Percentiles rank a stretch among this genome's conserved stretches.
phyloP scores from a whole-genome alignment of 2,113 vertebrate genomes.

The Hyla sarda region DNA sequence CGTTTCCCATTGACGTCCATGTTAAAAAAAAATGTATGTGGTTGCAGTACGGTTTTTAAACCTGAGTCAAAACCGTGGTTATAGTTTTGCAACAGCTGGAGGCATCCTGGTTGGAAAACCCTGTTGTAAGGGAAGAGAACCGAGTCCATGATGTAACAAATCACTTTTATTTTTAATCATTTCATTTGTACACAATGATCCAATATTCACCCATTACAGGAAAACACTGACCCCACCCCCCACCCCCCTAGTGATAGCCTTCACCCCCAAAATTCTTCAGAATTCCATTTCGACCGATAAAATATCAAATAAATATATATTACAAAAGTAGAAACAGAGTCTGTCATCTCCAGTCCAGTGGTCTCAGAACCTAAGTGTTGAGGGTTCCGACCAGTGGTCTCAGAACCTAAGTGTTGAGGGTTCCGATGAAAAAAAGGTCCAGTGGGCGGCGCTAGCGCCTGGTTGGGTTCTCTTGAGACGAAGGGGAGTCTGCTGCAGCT shows the following conservation, averaged over 20 bases:
- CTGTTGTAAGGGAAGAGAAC: neutral
- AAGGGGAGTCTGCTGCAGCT: conserved; percentile 34
- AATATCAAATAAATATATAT: conserved; percentile 51
- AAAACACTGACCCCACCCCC: too few species aligned
- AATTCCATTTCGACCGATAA: neutral
- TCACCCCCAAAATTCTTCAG: conserved; percentile 12
- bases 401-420: neutral
- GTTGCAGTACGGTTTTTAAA: too few species aligned
- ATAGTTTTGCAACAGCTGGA: too few species aligned
- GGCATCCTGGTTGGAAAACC: too few species aligned
- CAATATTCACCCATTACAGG: neutral
- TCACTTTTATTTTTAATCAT: conserved; percentile 20
- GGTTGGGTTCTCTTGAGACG: neutral
- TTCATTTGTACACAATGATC: conserved; percentile 21
- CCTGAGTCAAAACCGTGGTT: too few species aligned
- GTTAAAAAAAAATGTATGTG: too few species aligned
- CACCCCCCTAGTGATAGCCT: neutral
- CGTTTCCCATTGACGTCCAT: too few species aligned
- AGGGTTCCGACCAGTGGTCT: neutral
- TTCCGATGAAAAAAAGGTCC: neutral
- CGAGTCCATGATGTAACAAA: neutral
- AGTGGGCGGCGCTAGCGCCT: neutral
- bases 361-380: neutral
- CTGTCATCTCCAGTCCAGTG: neutral
- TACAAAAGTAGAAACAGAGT: conserved; percentile 5